Conservation (phyloP, 2,797 vertebrate genomes). For the Diceros bicornis region DNA sequence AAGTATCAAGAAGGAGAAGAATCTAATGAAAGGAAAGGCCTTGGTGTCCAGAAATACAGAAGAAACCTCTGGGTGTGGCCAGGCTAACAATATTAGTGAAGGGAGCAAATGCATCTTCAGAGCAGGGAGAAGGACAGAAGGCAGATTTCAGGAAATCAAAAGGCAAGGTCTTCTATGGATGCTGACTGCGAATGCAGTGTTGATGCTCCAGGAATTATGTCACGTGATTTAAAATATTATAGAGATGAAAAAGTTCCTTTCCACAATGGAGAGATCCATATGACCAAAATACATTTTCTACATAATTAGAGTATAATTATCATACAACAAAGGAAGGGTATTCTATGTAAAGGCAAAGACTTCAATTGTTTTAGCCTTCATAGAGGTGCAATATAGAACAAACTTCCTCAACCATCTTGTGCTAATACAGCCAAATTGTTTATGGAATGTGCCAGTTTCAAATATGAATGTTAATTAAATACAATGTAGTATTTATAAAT, state of each 20-base stretch:
- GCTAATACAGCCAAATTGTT: neutral
- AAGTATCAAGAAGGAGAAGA: neutral
- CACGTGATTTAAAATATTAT: neutral
- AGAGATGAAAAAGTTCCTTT: neutral
- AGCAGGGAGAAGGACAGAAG: neutral
- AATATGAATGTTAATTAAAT: conserved; percentile 53
- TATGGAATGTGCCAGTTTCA: neutral
- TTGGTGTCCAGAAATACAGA: neutral
- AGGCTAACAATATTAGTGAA: neutral
- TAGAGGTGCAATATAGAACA: neutral
- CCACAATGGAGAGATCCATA: neutral
- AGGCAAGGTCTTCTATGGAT: neutral
- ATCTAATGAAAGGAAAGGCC: neutral
- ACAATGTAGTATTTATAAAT: conserved; percentile 4
- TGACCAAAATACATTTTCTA: neutral
- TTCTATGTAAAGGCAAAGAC: conserved; percentile 7
- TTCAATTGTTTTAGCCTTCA: neutral
- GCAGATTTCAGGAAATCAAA: neutral
- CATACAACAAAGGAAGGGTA: neutral
- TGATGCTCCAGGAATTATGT: neutral
- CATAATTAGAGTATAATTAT: conserved; percentile 40
- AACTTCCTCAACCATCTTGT: neutral
- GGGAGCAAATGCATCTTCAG: neutral
- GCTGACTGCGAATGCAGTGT: neutral
- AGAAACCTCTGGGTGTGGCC: neutral